Base-by-base conservation (phyloP, 2,797 vertebrate genomes). In the Notamacropus eugenii region DNA sequence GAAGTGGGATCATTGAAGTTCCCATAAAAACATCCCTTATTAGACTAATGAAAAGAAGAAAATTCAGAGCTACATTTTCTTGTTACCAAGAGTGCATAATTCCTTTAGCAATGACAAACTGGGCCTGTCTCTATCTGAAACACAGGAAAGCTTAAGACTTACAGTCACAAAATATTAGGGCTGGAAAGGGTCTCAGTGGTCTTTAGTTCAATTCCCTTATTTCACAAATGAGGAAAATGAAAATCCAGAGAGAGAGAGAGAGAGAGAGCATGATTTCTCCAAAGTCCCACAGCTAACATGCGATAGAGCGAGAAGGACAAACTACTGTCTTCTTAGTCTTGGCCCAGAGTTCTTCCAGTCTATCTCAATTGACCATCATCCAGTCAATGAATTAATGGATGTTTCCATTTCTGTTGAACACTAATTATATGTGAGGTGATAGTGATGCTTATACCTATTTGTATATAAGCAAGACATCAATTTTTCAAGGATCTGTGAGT, bases 381-480 rank as follows among this genome's bases (percentile, higher is more conserved):
- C n/a, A 31, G 0, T 31, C 55, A 40, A 28, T 46, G 46, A 59
- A 22, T n/a, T 34, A 29, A 54, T 13, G 50, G n/a, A 4, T 29
- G 82, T 13, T 40, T 58, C 11, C 22, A 31, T 54, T 28, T 1
- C 0, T 52, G 56, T 29, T 19, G 0, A 87, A 87, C 2, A 12
- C 40, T 87, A 87, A 87, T 87, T 46, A 27, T 12, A 50, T 12
- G 11, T 27, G 74, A 82, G 6, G 31, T 31, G 82, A 27, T 55
- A 55, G 0, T 0, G 27, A 19, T 11, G 5, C 40, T 3, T 31
- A 3, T 91, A 74, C 27, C 12, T 0, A 0, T 50, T 0, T 1
- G 5, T 14, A 54, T 27, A 87, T 87, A 87, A 87, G 16, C 34
- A 74, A 74, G 40, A 19, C 14, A 74, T 74, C 14, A n/a, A 16